Conservation (phyloP, 1,140 invertebrate genomes). For the Rhyzopertha dominica region DNA sequence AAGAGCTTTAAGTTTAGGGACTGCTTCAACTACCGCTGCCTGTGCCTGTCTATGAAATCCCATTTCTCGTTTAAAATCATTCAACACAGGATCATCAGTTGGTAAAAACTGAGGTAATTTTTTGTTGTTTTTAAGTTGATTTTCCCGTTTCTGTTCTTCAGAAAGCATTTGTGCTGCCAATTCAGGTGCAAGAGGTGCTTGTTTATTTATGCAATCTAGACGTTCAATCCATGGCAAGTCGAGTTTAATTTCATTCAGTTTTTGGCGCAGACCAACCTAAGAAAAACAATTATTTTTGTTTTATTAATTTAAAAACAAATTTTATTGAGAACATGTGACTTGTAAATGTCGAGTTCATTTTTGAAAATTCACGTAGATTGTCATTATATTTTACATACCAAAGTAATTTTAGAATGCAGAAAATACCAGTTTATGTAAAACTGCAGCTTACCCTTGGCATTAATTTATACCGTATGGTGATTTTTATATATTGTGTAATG, state of each 20-base stretch:
- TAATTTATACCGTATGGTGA: too few species aligned
- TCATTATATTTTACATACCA: too few species aligned
- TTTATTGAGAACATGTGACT: not conserved
- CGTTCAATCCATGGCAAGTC: constrained; percentile 81
- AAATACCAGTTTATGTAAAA: too few species aligned
- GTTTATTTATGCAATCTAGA: constrained; percentile 69
- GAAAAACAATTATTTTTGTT: constrained; percentile 29
- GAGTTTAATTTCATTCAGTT: constrained; percentile 65
- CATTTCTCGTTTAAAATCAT: constrained; percentile 91
- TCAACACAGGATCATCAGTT: constrained; percentile 74
- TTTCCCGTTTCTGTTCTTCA: constrained; percentile 63
- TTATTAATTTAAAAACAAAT: constrained; percentile 4
- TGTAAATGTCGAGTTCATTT: constrained; percentile 23
- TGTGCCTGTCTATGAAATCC: constrained; percentile 91
- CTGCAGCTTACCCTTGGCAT: too few species aligned
- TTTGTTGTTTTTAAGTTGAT: constrained; percentile 61
- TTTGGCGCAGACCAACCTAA: constrained; percentile 61
- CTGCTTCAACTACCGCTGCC: constrained; percentile 71
- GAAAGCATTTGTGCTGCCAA: constrained; percentile 66
- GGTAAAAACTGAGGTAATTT: constrained; percentile 60
- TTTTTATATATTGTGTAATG: too few species aligned
- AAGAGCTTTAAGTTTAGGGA: constrained; percentile 68
- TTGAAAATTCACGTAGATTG: constrained; percentile 8
- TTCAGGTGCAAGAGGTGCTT: constrained; percentile 77
- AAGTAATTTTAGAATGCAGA: too few species aligned